These are phyloP conservation scores for Embiotoca jacksoni DNA, from an alignment of 2,113 vertebrate species.

Conservation along the genomic window DNA sequence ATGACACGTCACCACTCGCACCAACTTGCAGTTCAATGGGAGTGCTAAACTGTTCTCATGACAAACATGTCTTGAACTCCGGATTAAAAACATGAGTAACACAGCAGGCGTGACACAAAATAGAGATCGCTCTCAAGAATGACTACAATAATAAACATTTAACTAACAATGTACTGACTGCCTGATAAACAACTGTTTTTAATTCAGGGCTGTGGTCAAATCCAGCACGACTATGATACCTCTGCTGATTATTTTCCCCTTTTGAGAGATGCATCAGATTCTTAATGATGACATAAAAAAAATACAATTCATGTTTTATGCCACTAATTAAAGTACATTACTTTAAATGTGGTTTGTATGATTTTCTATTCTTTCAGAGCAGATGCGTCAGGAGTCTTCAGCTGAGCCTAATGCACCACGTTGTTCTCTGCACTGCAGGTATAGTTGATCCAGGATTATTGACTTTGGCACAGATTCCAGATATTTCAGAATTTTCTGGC, in stretches of 20 bases:
- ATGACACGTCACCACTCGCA: not conserved
- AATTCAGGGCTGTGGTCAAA: not conserved
- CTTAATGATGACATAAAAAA: not conserved
- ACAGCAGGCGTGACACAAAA: not conserved
- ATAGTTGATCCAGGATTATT: slow-evolving; percentile 59
- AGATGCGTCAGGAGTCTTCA: slow-evolving; percentile 8
- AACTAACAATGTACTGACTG: not conserved
- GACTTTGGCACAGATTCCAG: slow-evolving; percentile 56
- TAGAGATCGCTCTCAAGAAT: not conserved
- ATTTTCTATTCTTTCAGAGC: slow-evolving; percentile 11
- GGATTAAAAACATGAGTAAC: not conserved
- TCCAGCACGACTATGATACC: not conserved
- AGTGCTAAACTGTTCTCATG: not conserved
- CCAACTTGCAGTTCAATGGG: not conserved
- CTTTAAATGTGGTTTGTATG: slow-evolving; percentile 13
- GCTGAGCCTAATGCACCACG: slow-evolving; percentile 6
- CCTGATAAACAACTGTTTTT: slow-evolving; percentile 8
- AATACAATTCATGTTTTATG: not conserved
- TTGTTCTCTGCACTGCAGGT: slow-evolving; percentile 54
- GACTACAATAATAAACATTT: slow-evolving; percentile 6
- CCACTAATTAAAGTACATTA: not conserved
- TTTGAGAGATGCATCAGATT: slow-evolving; percentile 1
- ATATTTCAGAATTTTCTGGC: slow-evolving; percentile 67
- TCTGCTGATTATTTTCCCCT: not conserved
- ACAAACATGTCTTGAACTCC: not conserved